Base-by-base conservation (phyloP, 2,888 invertebrate genomes). In the Acanthosepion esculentum region DNA sequence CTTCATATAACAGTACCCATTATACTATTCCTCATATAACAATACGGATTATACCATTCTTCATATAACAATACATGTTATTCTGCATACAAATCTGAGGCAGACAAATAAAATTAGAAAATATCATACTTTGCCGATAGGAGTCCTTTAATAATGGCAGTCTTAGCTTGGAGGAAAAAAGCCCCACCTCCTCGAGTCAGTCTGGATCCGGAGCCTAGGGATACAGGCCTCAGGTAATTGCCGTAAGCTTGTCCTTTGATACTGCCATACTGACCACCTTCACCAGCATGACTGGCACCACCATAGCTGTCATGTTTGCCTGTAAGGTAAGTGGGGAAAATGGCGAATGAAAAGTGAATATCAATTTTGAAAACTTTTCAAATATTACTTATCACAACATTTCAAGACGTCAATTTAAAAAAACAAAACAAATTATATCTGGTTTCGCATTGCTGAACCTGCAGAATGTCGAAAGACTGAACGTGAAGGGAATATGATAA, bases 251-350 rank as follows among this genome's bases (percentile, higher is more conserved):
- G 6, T 4, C 95, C 95, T 41, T 94, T 91, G 8, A 48, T n/a
- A 64, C 94, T 64, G 5, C 91, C 59, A n/a, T 91, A 20, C 6
- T 64, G 94, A 10, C 96, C 96, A 41, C 96, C 96, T 93, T 96
- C 95, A n/a, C 96, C 96, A 91, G 96, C 96, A 94, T 96, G 96
- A 91, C 96, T 95, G 50, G 96, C 95, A 78, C 96, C 96, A 20
- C 95, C 95, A 93, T 95, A 94, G 33, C 95, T 94, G 23, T 94
- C 93, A 55, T 94, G 48, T 91, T 95, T 96, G 55, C 96, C 96
- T 96, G 94, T 23, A 94, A 23, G 48, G n/a, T n/a, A 78, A 78
- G n/a, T 78, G 0, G 0, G 2, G 18, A n/a, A 48, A n/a, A 94
- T 3, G 78, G 59, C 55, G 33, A 48, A 29, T 55, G 26, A 0